These are phyloP conservation scores for Lycodopsis pacificus DNA, from an alignment of 2,797 vertebrate species.

Conservation along the genomic window DNA sequence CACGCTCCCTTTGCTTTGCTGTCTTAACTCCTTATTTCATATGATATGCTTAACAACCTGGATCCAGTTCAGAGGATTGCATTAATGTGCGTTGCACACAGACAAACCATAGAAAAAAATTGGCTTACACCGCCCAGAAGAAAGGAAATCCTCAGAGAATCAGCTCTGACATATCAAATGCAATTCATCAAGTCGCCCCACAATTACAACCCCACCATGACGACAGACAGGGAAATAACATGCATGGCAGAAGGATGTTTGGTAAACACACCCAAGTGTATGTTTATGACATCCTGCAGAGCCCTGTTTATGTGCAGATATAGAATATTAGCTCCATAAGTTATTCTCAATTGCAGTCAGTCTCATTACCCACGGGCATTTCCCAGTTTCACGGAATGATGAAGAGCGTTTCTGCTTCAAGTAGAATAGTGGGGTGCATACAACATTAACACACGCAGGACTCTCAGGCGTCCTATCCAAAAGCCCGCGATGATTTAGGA, in stretches of 20 bases:
- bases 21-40: constrained; percentile 63
- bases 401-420: constrained; percentile 76
- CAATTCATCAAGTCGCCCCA: constrained; percentile 67
- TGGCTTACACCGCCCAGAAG: constrained; percentile 40
- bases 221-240: constrained; percentile 77
- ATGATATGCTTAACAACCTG: constrained; percentile 60
- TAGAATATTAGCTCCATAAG: constrained; percentile 88
- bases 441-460: constrained; percentile 83
- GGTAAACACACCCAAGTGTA: constrained; percentile 78
- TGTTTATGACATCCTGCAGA: constrained; percentile 79
- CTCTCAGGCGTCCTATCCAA: constrained; percentile 81
- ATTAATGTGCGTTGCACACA: constrained; percentile 40
- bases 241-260: constrained; percentile 73
- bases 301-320: constrained; percentile 80
- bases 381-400: constrained; percentile 81
- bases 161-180: constrained; percentile 63
- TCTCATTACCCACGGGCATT: constrained; percentile 83
- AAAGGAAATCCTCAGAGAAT: constrained; percentile 62
- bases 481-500: constrained; percentile 84
- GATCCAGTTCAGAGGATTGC: constrained; percentile 50
- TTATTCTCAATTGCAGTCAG: constrained; percentile 86
- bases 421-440: constrained; percentile 75
- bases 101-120: constrained; percentile 45
- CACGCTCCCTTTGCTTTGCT: constrained; percentile 38
- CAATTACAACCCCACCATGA: constrained; percentile 62